Evolutionary conservation across 2,113 vertebrate species (phyloP), one percentile per base, ranked within the genome.

Genomic region (Oxyruncus cristatus): DNA sequence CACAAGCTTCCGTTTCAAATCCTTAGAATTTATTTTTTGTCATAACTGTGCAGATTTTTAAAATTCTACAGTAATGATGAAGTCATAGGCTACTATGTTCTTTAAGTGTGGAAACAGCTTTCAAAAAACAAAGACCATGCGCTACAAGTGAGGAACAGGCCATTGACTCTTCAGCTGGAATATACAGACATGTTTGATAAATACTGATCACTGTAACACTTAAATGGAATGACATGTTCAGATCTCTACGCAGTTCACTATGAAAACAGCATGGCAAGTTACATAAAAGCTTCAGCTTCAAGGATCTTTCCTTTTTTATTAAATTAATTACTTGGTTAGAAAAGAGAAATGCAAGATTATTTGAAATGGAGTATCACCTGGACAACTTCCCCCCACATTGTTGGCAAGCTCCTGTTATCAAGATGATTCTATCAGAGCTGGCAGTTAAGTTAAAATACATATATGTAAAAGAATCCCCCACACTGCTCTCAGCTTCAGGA

Each of bases 1-100:
- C 37, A 68, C 37, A 33, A 90, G 35, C 55, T 50, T 27, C 15
- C 26, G 12, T 47, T 79, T 80, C 46, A 75, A 85, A 37, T 55
- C 82, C 80, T 95, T 90, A 95, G 78, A 85, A 39, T 97, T 97
- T 97, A 97, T 97, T 95, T 86, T 83, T 96, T 47, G 94, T 93
- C 27, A 3, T 94, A 88, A 95, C 74, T 93, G 78, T 93, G 84
- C 84, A 65, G 92, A n/a, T 88, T 83, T 61, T 97, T 94, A 94
- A 98, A 96, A 97, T 85, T 83, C 89, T 77, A 97, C 84, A 93
- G 79, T 85, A 95, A 82, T 74, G 83, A 88, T 85, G 73, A 90
- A 91, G 58, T 79, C 63, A 62, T 21, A 88, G 82, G 80, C 80
- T 80, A 82, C 49, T 67, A 79, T 2, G 67, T 94, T 85, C 81